Percentiles rank a stretch among this genome's conserved stretches.
Evolutionary conservation across 2,797 vertebrate species (phyloP).

Genomic region (Sebastolobus altivelis): DNA sequence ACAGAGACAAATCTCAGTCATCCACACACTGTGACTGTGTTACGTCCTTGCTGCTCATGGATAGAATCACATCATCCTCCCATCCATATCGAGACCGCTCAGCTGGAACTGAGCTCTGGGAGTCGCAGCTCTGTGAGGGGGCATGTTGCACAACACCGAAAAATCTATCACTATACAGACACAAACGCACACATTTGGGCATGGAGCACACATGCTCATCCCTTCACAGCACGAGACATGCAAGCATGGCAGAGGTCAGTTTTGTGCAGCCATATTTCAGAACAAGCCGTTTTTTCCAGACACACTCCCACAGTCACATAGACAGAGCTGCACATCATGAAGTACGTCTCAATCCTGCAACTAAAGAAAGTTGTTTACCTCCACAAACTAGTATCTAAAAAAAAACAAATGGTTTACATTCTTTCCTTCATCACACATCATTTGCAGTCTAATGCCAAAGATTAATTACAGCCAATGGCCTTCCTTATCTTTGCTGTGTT

Average conservation of each 20-base stretch:
- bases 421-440: conserved; percentile 41
- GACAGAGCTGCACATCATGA: conserved; percentile 4
- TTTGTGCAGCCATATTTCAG: conserved; percentile 1
- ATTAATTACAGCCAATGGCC: conserved; percentile 74
- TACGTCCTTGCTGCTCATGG: conserved; percentile 6
- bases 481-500: conserved; percentile 58
- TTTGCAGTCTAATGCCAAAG: conserved; percentile 43
- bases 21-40: conserved; percentile 16
- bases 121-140: conserved; percentile 21
- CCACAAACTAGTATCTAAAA: conserved; percentile 48
- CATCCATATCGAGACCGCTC: conserved; percentile 31
- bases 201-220: background rate
- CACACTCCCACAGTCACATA: background rate
- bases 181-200: background rate
- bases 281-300: background rate
- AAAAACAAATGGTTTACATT: conserved; percentile 64
- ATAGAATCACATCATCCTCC: conserved; percentile 22
- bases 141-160: background rate
- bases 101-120: conserved; percentile 31
- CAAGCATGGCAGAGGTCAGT: background rate
- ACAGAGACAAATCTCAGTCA: background rate
- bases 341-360: conserved; percentile 38
- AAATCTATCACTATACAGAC: background rate
- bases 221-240: background rate
- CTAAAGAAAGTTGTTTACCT: conserved; percentile 74